Evolutionary conservation across 1,140 invertebrate species (phyloP), one percentile per base, ranked within the genome.

Genomic region (Drosophila ananassae): DNA sequence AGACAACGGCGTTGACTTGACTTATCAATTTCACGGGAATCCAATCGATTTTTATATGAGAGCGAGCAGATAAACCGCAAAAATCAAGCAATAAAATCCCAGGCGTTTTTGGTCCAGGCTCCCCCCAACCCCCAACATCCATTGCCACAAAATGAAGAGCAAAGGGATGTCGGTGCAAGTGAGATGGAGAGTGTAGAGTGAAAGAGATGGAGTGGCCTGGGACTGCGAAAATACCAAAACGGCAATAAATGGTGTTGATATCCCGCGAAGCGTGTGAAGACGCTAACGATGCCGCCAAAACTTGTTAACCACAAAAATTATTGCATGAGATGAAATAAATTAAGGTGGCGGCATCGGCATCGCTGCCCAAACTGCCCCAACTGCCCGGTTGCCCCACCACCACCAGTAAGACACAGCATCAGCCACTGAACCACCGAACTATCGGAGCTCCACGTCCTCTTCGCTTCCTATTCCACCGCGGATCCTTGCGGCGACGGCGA

Each of bases 161-260:
- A 76, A 62, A 64, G 54, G 63, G 44, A 62, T 73, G 77, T 61
- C 71, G 81, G 85, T 87, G 82, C 69, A 76, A 89, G 41, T 44
- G 10, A 37, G 34, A 37, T 12, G 3, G 34, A 10, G 10, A 37
- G 10, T 37, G 10, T 5, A 4, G 34, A n/a, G 34, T n/a, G 34
- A 37, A 37, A 71, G 62, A 67, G 69, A 55, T 56, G 56, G 76
- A 79, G 80, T 58, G 30, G 46, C 32, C 50, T 51, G 63, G 34
- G 63, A 64, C 63, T 44, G 63, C 63, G 77, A 87, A 87, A 87
- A 90, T 87, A 90, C 89, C 82, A 90, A 87, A 90, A 90, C 82
- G 82, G 89, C 82, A 87, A 90, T 90, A 90, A 90, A 90, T 90
- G 87, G 87, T 90, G 87, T 90, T 90, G 87, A 90, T 90, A 90